A percentile compares a stretch with the other conserved stretches of the same genome.
phyloP scores from a whole-genome alignment of 2,797 vertebrate species.

The Ispidina lecontei region DNA sequence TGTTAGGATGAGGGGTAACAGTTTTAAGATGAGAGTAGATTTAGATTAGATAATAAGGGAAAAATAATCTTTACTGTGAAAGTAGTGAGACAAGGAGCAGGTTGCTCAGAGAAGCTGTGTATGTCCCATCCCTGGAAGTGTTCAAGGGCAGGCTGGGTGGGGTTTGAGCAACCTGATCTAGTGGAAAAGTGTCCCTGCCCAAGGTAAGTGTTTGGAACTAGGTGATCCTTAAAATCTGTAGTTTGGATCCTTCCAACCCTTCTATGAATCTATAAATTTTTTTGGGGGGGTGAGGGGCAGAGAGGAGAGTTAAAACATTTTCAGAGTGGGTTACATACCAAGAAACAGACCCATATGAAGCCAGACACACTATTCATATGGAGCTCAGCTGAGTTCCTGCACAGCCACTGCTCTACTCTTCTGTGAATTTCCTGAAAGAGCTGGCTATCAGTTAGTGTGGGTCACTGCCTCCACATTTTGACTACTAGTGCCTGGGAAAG shows the following conservation, averaged over 20 bases:
- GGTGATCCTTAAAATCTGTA: not conserved
- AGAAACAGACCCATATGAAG: not conserved
- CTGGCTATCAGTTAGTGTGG: constrained; percentile 19
- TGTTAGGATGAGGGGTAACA: not conserved
- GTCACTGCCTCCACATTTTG: constrained; percentile 7
- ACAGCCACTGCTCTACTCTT: not conserved
- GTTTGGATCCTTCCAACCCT: not conserved
- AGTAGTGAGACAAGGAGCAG: not conserved
- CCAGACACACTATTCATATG: not conserved
- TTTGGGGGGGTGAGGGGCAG: not conserved
- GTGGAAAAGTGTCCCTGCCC: not conserved
- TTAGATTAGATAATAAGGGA: not conserved
- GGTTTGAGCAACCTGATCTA: not conserved
- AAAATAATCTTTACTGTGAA: not conserved
- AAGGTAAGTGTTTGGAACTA: not conserved
- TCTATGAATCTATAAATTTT: not conserved
- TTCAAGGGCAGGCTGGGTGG: not conserved
- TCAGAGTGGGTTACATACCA: accelerated
- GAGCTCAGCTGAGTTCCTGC: not conserved
- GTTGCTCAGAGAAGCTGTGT: not conserved
- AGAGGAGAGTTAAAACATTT: not conserved
- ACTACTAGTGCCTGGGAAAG: constrained; percentile 52
- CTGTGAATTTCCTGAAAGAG: constrained; percentile 53
- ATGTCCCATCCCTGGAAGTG: not conserved
- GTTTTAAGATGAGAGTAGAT: not conserved